Base-by-base conservation (phyloP, 1,140 invertebrate genomes). In the Teleopsis dalmanni region DNA sequence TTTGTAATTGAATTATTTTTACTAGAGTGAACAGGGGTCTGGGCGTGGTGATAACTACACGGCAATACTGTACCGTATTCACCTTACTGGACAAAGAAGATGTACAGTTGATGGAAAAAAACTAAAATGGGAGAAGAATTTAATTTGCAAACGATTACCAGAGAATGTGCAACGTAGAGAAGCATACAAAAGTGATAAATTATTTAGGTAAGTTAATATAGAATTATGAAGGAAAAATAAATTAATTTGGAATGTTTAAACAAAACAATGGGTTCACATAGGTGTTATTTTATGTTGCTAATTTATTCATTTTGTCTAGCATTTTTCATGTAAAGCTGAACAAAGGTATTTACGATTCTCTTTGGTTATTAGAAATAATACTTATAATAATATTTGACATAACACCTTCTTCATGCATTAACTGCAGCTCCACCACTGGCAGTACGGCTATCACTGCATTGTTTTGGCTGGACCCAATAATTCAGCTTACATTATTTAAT, bases 11-110 rank as follows among this genome's bases (percentile, higher is more conserved):
- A 23, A 8, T 43, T 43, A 22, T 46, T 13, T 8, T 27, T 23
- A 73, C 13, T 60, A 83, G 73, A 76, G 81, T 50, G 76, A 80
- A n/a, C 79, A 74, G 7, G 82, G 81, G 6, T 82, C 82, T 0
- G 81, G 80, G 47, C 73, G 81, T 29, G 82, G 83, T 6, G 83
- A 85, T 52, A 85, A 84, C 60, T 84, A 85, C 54, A 84, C 82
- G 0, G 83, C 82, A 9, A 82, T 83, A 75, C 62, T 84, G 1
- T 84, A 84, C 59, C 76, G 83, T 13, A 72, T 84, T 26, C 71
- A 72, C 1, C 62, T 81, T 0, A 78, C 76, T 51, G 82, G 83
- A 0, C 68, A 71, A 6, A 73, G 75, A 19, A 72, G 72, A 26
- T 46, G 59, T 5, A 56, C 56, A n/a, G 63, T 65, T 26, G 56